These are phyloP conservation scores for Osedax frankpressi DNA, from an alignment of 2,888 invertebrate genomes.

Conservation along the genomic window DNA sequence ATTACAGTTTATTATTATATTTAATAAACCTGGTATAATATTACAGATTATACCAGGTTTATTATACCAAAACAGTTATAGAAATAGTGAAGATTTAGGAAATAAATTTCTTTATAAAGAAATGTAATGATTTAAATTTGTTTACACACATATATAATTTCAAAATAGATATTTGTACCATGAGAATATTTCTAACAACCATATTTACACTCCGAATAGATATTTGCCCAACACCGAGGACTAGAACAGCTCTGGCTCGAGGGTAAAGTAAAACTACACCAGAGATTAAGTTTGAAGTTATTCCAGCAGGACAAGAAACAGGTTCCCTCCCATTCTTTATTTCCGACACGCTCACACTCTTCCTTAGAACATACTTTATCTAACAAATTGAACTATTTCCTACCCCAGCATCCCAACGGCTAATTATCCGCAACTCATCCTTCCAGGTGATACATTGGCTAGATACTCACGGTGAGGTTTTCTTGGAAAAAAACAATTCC, in stretches of 20 bases:
- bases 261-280: constrained; percentile 85
- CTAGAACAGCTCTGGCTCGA: constrained; percentile 87
- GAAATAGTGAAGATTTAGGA: no score
- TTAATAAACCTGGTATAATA: no score
- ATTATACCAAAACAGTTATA: no score
- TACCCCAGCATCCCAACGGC: background rate
- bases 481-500: constrained; percentile 88
- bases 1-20: no score
- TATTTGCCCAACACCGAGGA: constrained; percentile 81
- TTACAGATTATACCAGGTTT: no score
- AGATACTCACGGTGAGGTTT: constrained; percentile 90
- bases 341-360: background rate
- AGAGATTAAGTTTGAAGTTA: constrained; percentile 72
- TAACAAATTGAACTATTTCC: background rate
- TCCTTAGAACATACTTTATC: background rate
- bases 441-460: constrained; percentile 83
- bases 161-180: no score
- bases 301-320: constrained; percentile 96
- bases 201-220: constrained; percentile 42
- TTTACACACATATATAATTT: no score
- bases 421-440: constrained; percentile 11
- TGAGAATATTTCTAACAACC: no score
- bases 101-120: no score
- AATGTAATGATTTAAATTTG: no score
- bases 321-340: constrained; percentile 47